Evolutionary conservation across 2,888 invertebrate genomes (phyloP).

Genomic region (Pelosia muscerda): DNA sequence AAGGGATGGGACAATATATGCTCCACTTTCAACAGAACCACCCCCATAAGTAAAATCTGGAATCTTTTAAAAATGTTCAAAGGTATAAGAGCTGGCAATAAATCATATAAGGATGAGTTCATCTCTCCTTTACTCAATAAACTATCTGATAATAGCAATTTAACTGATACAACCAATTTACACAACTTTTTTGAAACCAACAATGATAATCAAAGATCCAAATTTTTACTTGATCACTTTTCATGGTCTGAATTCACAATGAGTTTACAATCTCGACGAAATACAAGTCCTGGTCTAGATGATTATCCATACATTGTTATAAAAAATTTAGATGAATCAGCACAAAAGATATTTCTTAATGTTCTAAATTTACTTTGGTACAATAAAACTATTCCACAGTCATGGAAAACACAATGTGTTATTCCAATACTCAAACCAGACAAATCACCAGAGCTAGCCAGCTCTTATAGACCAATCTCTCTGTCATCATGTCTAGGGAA

Average conservation of each 20-base stretch:
- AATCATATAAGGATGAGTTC: too few species aligned
- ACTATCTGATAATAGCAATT: too few species aligned
- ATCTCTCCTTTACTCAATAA: too few species aligned
- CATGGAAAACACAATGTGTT: conserved; percentile 1
- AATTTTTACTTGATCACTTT: too few species aligned
- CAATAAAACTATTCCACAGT: conserved; percentile 6
- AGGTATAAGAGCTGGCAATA: too few species aligned
- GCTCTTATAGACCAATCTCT: conserved; percentile 25
- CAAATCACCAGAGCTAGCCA: conserved; percentile 26
- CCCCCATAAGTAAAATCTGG: too few species aligned
- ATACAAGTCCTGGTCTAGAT: not conserved
- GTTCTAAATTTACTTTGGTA: conserved; percentile 25
- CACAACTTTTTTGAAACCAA: too few species aligned
- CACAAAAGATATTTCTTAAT: conserved; percentile 18
- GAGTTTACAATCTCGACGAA: conserved; percentile 7
- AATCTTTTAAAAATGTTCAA: too few species aligned
- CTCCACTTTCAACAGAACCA: too few species aligned
- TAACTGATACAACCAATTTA: too few species aligned
- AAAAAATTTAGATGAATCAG: conserved; percentile 22
- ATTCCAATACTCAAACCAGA: conserved; percentile 29
- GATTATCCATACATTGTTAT: conserved; percentile 8
- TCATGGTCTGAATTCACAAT: not conserved
- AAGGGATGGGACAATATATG: too few species aligned
- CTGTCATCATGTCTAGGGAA: conserved; percentile 16
- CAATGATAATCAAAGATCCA: too few species aligned